Evolutionary conservation across 2,888 invertebrate species (phyloP), one percentile per base, ranked within the genome.

Genomic region (Pseudococcus viburni): DNA sequence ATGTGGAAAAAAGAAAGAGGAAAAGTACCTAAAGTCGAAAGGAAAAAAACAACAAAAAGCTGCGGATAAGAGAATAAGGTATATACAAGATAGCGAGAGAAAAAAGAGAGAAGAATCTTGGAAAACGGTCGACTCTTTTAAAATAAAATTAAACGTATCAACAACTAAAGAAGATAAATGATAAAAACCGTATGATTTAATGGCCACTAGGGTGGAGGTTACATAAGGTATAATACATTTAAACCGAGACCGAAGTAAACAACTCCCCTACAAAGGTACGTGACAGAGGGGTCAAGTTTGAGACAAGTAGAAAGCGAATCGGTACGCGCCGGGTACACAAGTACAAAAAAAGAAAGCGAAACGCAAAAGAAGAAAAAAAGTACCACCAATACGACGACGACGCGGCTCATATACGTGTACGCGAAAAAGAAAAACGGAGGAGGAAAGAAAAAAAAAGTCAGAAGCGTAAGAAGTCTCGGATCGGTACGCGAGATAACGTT

Each of bases 151-250:
- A 88, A 88, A 88, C 88, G 88, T 84, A 84, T 88, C 88, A 84
- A 84, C 84, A 88, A 84, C 85, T 88, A 88, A 88, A 88, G 85
- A 88, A 88, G 88, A 88, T 88, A 88, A 88, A 88, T 88, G 88
- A 88, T 88, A 88, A 88, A 88, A 88, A 88, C 88, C 88, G 88
- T 88, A 88, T 88, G 88, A 88, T 88, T 88, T 88, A 88, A 88
- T 88, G 88, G 88, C 85, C 88, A 85, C 73, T 85, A 73, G 88
- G 88, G 88, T 88, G 88, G 88, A 88, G 88, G 88, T 88, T 88
- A 88, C 85, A 77, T 88, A 88, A 88, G 88, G 88, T 88, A 88
- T 88, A 88, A 88, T 88, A 88, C 88, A 88, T 88, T 88, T 88
- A 88, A 88, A 88, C 88, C 64, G 22, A 26, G 64, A 83, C 64